These are phyloP conservation scores for Philaenus spumarius DNA, from an alignment of 1,140 invertebrate species.

Conservation along the genomic window DNA sequence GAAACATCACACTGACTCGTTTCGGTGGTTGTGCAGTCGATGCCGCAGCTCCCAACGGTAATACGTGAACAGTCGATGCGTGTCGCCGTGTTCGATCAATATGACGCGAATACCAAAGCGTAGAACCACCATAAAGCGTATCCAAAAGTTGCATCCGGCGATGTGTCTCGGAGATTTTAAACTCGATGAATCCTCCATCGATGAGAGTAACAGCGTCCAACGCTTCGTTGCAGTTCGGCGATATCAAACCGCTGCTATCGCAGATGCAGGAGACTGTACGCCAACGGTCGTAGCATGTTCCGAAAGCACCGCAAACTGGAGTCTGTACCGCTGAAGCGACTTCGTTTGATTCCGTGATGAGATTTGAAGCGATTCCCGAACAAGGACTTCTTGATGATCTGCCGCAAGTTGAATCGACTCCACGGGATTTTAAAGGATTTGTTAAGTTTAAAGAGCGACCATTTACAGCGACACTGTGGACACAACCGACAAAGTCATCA, in stretches of 20 bases:
- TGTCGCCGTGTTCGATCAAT: slow-evolving; percentile 18
- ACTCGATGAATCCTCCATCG: slow-evolving; percentile 70
- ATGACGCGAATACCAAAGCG: slow-evolving; percentile 47
- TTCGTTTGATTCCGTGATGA: slow-evolving; percentile 25
- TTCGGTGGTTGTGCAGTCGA: slow-evolving; percentile 48
- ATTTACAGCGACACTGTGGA: slow-evolving; percentile 84
- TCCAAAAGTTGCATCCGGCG: slow-evolving; percentile 76
- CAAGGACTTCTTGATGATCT: slow-evolving; percentile 53
- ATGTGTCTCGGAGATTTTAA: slow-evolving; percentile 75
- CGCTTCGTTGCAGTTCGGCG: slow-evolving; percentile 70
- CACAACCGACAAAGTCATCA: slow-evolving; percentile 88
- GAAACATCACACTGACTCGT: slow-evolving; percentile 70
- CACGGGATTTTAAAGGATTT: slow-evolving; percentile 60
- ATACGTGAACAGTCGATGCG: slow-evolving; percentile 3
- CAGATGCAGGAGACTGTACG: slow-evolving; percentile 62
- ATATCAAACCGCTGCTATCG: slow-evolving; percentile 51
- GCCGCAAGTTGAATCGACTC: slow-evolving; percentile 67
- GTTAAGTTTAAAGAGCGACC: slow-evolving; percentile 72
- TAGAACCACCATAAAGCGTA: slow-evolving; percentile 63
- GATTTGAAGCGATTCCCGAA: slow-evolving; percentile 20
- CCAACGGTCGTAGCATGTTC: slow-evolving; percentile 79
- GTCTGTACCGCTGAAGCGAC: slow-evolving; percentile 36
- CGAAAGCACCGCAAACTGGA: slow-evolving; percentile 54
- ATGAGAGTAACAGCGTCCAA: slow-evolving; percentile 71
- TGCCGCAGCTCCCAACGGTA: slow-evolving; percentile 2